These are phyloP conservation scores for Fukomys damarensis DNA, from an alignment of 2,113 vertebrate genomes.

Conservation along the genomic window DNA sequence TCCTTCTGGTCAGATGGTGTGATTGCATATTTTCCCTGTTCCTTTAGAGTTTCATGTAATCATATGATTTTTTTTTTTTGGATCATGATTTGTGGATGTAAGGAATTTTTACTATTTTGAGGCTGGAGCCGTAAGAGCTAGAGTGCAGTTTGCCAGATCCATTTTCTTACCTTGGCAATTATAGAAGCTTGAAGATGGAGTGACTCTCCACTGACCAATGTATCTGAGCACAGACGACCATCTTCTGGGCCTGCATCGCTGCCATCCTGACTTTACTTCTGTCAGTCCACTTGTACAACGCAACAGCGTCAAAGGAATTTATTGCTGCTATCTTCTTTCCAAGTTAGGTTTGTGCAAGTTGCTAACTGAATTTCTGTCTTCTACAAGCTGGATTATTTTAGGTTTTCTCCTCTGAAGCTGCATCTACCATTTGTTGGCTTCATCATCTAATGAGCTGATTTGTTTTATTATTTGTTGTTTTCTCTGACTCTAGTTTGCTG, in stretches of 20 bases:
- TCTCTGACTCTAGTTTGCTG: slow-evolving; percentile 20
- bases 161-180: neutral
- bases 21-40: neutral
- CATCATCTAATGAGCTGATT: neutral
- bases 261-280: neutral
- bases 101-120: neutral
- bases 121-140: neutral
- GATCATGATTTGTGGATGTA: neutral
- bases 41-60: neutral
- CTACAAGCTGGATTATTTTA: neutral
- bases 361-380: neutral
- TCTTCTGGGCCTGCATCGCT: neutral
- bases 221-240: neutral
- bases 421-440: neutral
- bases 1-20: neutral
- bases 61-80: slow-evolving; percentile 29
- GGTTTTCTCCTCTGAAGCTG: neutral
- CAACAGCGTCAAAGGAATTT: neutral
- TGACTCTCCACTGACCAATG: neutral
- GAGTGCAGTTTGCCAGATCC: neutral
- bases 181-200: neutral
- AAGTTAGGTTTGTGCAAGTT: neutral
- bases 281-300: neutral
- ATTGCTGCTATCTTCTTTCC: neutral
- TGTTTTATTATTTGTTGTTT: slow-evolving; percentile 27